These are phyloP conservation scores for Alexandromys fortis DNA, from an alignment of 2,113 vertebrate species.

Conservation along the genomic window DNA sequence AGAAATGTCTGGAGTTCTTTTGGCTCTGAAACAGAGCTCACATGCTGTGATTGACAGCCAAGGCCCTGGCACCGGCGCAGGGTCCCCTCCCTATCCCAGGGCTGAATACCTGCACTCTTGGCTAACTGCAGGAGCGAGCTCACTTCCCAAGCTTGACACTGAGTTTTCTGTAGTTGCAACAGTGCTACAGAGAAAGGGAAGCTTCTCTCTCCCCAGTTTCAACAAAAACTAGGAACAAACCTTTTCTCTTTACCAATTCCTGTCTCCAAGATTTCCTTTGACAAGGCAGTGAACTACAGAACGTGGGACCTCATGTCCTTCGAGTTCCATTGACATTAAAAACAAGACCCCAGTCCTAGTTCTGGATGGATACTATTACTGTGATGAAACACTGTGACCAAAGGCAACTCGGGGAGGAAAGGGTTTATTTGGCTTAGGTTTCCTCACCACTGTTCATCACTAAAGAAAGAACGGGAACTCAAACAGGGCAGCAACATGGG, in stretches of 20 bases:
- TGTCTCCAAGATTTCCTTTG: not conserved
- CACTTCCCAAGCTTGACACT: not conserved
- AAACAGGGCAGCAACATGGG: not conserved
- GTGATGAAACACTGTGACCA: not conserved
- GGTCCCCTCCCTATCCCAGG: too few species aligned
- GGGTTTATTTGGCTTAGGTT: not conserved
- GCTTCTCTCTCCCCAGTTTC: not conserved
- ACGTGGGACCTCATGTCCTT: not conserved
- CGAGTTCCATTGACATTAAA: not conserved
- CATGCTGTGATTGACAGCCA: not conserved
- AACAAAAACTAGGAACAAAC: not conserved
- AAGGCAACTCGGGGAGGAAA: not conserved
- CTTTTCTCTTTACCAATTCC: not conserved
- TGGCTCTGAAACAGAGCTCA: not conserved
- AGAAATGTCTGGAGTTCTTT: conserved; percentile 37
- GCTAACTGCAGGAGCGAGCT: not conserved
- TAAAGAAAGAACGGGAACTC: not conserved
- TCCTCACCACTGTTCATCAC: not conserved
- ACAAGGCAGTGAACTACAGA: not conserved
- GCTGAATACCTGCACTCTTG: not conserved
- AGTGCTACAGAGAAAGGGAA: not conserved
- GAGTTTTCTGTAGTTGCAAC: not conserved
- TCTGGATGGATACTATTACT: not conserved
- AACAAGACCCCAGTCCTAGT: not conserved
- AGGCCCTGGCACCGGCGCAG: not conserved